Conservation (phyloP, 2,888 invertebrate species). For the Ligdia adustata region DNA sequence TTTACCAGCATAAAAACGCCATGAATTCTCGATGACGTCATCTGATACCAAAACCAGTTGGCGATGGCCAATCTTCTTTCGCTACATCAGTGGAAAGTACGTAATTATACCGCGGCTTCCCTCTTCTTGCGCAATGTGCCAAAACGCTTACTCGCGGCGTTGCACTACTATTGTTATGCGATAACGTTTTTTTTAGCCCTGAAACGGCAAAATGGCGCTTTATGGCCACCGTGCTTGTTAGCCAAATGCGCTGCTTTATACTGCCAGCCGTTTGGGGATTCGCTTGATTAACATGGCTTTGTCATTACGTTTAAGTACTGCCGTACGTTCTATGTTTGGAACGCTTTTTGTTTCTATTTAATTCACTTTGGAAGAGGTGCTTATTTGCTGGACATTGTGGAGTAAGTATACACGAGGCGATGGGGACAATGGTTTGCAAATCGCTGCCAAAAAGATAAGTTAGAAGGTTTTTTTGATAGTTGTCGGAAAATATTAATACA, state of each 20-base stretch:
- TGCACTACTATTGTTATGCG: conserved; percentile 54
- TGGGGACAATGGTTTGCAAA: too few species aligned
- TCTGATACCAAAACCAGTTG: too few species aligned
- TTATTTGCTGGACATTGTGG: too few species aligned
- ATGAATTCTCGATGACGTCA: too few species aligned
- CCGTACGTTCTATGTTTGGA: background rate
- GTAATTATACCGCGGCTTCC: conserved; percentile 76
- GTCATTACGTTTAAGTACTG: conserved; percentile 11
- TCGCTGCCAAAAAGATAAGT: background rate
- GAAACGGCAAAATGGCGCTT: conserved; percentile 33
- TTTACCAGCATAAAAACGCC: too few species aligned
- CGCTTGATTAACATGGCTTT: conserved; percentile 28
- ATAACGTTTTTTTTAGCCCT: conserved; percentile 34
- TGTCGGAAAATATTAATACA: too few species aligned
- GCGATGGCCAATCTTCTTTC: background rate
- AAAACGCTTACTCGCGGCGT: conserved; percentile 79
- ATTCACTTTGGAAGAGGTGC: conserved; percentile 1
- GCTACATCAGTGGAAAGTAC: conserved; percentile 42
- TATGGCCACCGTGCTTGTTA: conserved; percentile 36
- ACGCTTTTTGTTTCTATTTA: conserved; percentile 4
- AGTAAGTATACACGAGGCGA: too few species aligned
- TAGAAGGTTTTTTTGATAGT: background rate
- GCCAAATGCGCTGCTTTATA: conserved; percentile 32
- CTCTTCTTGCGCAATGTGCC: conserved; percentile 75
- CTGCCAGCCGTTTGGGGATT: conserved; percentile 25